Conservation (phyloP, 2,113 vertebrate genomes). For the Murina feae region DNA sequence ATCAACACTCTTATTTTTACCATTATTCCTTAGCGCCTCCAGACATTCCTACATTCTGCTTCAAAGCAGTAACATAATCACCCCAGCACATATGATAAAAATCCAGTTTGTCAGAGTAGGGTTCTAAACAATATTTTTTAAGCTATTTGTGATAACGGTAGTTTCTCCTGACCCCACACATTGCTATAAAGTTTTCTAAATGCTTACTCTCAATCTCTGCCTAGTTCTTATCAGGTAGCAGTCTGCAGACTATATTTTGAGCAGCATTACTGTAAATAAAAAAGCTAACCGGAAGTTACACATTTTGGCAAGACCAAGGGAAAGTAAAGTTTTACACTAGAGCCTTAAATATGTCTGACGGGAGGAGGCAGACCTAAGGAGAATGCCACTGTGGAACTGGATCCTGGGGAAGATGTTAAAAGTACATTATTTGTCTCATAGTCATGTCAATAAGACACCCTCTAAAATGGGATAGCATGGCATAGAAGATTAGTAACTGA, state of each 20-base stretch:
- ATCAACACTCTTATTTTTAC: background rate
- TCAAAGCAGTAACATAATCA: background rate
- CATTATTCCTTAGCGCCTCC: background rate
- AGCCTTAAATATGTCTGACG: background rate
- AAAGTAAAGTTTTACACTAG: background rate
- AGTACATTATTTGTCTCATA: background rate
- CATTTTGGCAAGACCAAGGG: background rate
- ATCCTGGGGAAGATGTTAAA: background rate
- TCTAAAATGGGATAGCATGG: background rate
- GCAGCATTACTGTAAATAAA: background rate
- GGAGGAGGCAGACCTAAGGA: background rate
- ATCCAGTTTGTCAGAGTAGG: background rate
- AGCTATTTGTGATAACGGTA: background rate
- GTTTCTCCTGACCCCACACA: background rate
- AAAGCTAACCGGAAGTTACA: background rate
- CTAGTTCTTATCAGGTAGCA: background rate
- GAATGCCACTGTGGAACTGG: background rate
- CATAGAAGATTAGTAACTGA: background rate
- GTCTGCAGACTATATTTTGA: background rate
- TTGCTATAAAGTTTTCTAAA: background rate
- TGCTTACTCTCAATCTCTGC: background rate
- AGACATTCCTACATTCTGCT: background rate
- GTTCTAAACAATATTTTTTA: background rate
- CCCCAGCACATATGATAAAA: background rate
- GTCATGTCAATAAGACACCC: background rate